Base-by-base conservation (phyloP, 1,140 invertebrate genomes). In the Phymorhynchus buccinoides region DNA sequence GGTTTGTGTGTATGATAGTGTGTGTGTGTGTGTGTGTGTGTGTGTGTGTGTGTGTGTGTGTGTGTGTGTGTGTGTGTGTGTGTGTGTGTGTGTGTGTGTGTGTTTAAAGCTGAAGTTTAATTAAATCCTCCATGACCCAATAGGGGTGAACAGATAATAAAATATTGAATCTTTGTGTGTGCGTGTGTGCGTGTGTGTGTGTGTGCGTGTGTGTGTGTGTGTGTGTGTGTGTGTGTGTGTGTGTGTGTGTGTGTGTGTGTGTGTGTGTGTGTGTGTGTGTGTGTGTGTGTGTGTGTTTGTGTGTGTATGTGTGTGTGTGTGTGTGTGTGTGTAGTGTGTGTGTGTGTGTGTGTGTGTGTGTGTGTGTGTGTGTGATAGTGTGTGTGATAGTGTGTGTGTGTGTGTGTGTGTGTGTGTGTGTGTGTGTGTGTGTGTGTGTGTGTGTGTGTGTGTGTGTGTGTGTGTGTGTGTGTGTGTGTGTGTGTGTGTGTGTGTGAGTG, bases 231-330 rank as follows among this genome's bases (percentile, higher is more conserved):
- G 73, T 39, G 73, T 75, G 73, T 37, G 73, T 75, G 73, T 37
- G 73, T 75, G 73, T 37, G 73, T 75, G 73, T 37, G 73, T 75
- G 73, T 37, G 73, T 75, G 73, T 37, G 35, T 75, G 66, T 68
- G 66, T 68, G 66, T 68, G 66, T 68, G 66, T 68, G 66, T 68
- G 66, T 35, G 66, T 35, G 66, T 35, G 66, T 35, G 66, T 35
- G 66, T 35, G 66, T 68, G 66, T 35, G 66, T 68, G 66, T 68
- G 66, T 68, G 66, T 68, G 66, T 68, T 7, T 68, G 66, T 35
- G 66, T 35, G 66, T 35, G 66, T 35, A 27, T 35, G 66, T 35
- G 66, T 68, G 66, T 35, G 66, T 68, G 66, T 68, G 66, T 35
- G 66, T 68, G 66, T 68, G 7, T 68, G 27, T 27, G 66, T 68